Base-by-base conservation (phyloP, 1,140 invertebrate species). In the Drosophila murphyi region DNA sequence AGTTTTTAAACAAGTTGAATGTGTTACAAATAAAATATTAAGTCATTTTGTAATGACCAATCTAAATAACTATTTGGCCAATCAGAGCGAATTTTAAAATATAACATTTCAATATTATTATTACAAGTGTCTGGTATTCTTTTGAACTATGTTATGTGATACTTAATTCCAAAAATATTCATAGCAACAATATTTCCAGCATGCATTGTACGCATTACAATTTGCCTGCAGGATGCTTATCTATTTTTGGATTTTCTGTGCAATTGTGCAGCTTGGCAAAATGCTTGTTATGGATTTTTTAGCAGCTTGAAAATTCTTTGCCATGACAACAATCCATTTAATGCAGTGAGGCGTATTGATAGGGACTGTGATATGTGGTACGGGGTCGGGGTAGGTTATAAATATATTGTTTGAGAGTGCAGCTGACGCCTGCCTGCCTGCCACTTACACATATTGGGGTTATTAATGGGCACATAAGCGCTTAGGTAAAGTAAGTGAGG, bases 371-470 rank as follows among this genome's bases (percentile, higher is more conserved):
- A 31, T 29, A 6, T n/a, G 5, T 8, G 31, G 29, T 6, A 64
- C 20, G 4, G 5, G 6, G 55, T 10, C 2, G 39, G 4, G 34
- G 28, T 10, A 29, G 41, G n/a, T 10, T 63, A 45, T 61, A 20
- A 51, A 29, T 56, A 31, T 57, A 59, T 63, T 74, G 72, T 55
- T 50, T 55, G 52, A 47, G 57, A 41, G 56, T 32, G 20, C 62
- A 80, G 72, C 68, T 82, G 71, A 60, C 64, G 68, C 52, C 62
- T 50, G 52, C 45, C 35, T 43, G 31, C 47, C 62, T 82, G 80
- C 65, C 76, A 87, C 80, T 83, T 80, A 80, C 64, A 80, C 76
- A 88, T 82, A 82, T 87, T 88, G 80, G 73, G 80, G 76, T 87
- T 87, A 87, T 82, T 88, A 83, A 88, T 88, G 82, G 83, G 41